Conservation (phyloP, 1,140 invertebrate species). For the Protaetia brevitarsis region DNA sequence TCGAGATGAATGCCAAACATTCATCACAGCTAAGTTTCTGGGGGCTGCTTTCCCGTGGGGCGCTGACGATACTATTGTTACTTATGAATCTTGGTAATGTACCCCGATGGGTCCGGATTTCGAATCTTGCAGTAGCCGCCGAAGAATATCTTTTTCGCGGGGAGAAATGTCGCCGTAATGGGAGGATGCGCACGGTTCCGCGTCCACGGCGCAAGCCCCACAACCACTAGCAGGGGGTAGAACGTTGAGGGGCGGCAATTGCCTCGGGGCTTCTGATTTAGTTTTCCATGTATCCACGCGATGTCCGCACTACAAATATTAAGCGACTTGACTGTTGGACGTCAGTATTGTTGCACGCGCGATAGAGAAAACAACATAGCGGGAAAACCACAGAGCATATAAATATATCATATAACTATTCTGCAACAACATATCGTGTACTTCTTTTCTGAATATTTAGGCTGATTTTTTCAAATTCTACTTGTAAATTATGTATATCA, state of each 20-base stretch:
- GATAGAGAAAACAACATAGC: not conserved
- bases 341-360: slow-evolving; percentile 8
- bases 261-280: slow-evolving; percentile 38
- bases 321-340: not conserved
- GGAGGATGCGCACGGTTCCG: slow-evolving; percentile 34
- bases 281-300: slow-evolving; percentile 32
- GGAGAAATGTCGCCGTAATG: slow-evolving; percentile 20
- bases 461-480: too few species aligned
- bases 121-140: not conserved
- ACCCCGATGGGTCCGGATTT: slow-evolving; percentile 18
- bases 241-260: slow-evolving; percentile 33
- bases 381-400: not conserved
- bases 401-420: not conserved
- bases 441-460: too few species aligned
- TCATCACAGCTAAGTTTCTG: not conserved
- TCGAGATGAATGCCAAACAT: not conserved
- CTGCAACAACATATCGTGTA: not conserved
- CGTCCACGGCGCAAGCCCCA: slow-evolving; percentile 35
- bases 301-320: slow-evolving; percentile 27
- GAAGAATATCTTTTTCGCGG: slow-evolving; percentile 3
- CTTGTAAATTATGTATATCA: too few species aligned
- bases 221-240: slow-evolving; percentile 26
- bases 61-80: slow-evolving; percentile 7
- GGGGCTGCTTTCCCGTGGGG: not conserved
- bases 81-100: slow-evolving; percentile 20